These are phyloP conservation scores for Chironomus tepperi DNA, from an alignment of 1,140 invertebrate species.

Conservation along the genomic window DNA sequence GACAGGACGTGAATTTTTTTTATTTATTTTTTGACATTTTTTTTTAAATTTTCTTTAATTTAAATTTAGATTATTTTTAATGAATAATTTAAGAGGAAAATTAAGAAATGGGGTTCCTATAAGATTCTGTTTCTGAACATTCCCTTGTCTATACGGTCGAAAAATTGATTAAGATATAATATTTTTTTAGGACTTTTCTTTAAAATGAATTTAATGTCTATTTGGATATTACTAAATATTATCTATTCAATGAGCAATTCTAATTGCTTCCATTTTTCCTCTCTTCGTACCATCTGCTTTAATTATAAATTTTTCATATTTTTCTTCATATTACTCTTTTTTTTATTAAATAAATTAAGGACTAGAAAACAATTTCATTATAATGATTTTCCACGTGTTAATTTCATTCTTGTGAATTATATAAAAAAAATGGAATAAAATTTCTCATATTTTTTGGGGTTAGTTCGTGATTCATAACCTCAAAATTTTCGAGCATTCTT, in stretches of 20 bases:
- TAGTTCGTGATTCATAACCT: background rate
- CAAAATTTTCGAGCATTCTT: background rate
- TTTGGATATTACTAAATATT: background rate
- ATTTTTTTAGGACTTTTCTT: background rate
- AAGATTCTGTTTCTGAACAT: too few relatives aligned
- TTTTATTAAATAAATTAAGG: slow-evolving; percentile 10
- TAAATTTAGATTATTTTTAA: background rate
- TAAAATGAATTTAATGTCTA: slow-evolving; percentile 6
- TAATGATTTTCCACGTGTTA: background rate
- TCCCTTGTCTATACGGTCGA: background rate
- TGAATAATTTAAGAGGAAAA: background rate
- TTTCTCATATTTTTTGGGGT: background rate
- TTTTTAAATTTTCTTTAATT: background rate
- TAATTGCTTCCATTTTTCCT: background rate
- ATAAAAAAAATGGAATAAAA: background rate
- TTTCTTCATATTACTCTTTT: background rate
- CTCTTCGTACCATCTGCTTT: background rate
- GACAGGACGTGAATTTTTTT: background rate
- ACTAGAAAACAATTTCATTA: slow-evolving; percentile 9
- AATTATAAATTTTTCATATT: background rate
- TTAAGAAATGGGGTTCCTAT: background rate
- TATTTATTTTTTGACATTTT: background rate
- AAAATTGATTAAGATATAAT: background rate
- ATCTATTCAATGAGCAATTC: background rate
- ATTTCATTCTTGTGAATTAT: background rate